A percentile compares a stretch with the other conserved stretches of the same genome.
Conservation (phyloP, 2,888 invertebrate species). For the Synergus itoensis region DNA sequence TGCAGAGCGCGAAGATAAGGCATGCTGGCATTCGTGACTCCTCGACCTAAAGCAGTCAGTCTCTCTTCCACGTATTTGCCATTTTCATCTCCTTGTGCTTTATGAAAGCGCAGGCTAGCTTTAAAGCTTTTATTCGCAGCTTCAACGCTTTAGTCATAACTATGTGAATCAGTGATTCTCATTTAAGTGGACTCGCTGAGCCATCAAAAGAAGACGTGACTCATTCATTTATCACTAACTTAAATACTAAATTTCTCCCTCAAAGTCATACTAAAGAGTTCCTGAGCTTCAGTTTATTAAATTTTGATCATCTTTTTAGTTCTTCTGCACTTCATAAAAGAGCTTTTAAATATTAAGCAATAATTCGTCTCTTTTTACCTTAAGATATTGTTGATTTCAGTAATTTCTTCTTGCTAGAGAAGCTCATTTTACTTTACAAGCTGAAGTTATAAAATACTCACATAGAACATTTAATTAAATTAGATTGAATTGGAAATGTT, state of each 20-base stretch:
- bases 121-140: constrained; percentile 33
- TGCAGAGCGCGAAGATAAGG: constrained; percentile 65
- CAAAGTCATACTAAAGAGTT: background rate
- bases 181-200: background rate
- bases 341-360: too few species aligned
- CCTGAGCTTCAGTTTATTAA: background rate
- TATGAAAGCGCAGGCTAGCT: constrained; percentile 14
- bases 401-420: too few species aligned
- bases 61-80: constrained; percentile 49
- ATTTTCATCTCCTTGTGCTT: constrained; percentile 33
- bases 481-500: too few species aligned
- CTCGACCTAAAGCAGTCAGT: constrained; percentile 56
- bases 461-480: too few species aligned
- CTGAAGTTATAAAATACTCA: too few species aligned
- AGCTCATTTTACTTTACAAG: too few species aligned
- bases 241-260: background rate
- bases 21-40: constrained; percentile 54
- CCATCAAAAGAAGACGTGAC: constrained; percentile 26
- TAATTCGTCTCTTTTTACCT: too few species aligned
- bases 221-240: constrained; percentile 2
- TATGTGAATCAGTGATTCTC: constrained; percentile 24
- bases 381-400: too few species aligned
- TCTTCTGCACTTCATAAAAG: too few species aligned
- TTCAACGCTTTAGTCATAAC: constrained; percentile 33
- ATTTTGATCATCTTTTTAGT: background rate